Conservation (phyloP, 1,140 invertebrate genomes). For the Tetraneura akinire region DNA sequence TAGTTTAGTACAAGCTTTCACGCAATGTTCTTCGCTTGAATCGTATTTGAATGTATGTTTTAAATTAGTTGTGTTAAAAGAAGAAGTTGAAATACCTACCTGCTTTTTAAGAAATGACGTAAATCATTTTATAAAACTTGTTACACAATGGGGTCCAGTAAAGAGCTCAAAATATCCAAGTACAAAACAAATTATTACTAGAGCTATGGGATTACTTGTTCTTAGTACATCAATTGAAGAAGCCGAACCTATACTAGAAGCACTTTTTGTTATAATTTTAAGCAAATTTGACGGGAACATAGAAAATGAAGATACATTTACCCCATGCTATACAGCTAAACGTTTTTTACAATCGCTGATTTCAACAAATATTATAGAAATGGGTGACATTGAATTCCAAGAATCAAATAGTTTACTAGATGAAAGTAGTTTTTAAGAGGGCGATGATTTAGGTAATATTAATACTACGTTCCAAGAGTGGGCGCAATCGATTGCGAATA, state of each 20-base stretch:
- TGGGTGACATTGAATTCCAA: too few relatives aligned
- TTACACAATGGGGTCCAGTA: neutral
- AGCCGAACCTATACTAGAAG: neutral
- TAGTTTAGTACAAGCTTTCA: too few relatives aligned
- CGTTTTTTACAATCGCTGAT: neutral
- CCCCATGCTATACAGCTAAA: neutral
- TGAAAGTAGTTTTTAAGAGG: neutral
- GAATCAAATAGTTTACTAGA: neutral
- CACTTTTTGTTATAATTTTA: neutral
- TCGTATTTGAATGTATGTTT: too few relatives aligned
- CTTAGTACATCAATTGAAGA: neutral
- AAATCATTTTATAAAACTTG: conserved; percentile 7
- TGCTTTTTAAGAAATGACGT: conserved; percentile 9
- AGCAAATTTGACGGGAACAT: neutral
- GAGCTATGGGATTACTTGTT: neutral
- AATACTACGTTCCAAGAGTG: neutral
- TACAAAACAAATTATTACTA: neutral
- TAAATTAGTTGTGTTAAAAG: too few relatives aligned
- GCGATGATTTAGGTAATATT: neutral
- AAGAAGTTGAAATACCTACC: too few relatives aligned
- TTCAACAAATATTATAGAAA: too few relatives aligned
- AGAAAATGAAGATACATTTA: neutral
- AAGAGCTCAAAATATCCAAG: neutral
- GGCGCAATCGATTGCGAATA: neutral
- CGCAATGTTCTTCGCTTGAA: too few relatives aligned